Percentiles rank a stretch among this genome's conserved stretches.
phyloP scores from a whole-genome alignment of 2,888 invertebrate species.

The Orchesellides sinensis region DNA sequence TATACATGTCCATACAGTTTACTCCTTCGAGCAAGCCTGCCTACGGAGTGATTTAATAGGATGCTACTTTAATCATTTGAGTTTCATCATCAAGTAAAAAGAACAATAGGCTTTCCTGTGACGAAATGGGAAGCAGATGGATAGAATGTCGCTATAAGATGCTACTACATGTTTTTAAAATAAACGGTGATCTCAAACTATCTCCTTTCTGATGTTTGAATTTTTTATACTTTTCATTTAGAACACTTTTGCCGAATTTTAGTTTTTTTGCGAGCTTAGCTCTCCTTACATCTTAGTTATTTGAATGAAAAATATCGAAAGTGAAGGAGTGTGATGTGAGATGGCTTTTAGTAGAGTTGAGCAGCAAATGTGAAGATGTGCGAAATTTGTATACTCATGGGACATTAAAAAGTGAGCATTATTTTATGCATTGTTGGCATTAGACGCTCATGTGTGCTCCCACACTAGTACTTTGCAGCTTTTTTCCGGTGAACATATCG shows the following conservation, averaged over 20 bases:
- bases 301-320: constrained; percentile 8
- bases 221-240: constrained; percentile 19
- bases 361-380: constrained; percentile 13
- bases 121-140: constrained; percentile 42
- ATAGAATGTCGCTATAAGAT: not conserved
- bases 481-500: constrained; percentile 51
- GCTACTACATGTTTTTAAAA: constrained; percentile 15
- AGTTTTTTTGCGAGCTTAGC: not conserved
- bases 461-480: constrained; percentile 23
- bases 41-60: constrained; percentile 18
- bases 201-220: not conserved
- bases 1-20: constrained; percentile 1
- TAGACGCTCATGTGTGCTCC: constrained; percentile 22
- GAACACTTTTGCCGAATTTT: not conserved
- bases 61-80: constrained; percentile 48
- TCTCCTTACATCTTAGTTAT: not conserved
- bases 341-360: not conserved
- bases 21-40: not conserved
- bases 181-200: constrained; percentile 35
- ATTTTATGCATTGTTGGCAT: constrained; percentile 53
- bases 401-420: constrained; percentile 57
- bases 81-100: constrained; percentile 17
- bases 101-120: constrained; percentile 22
- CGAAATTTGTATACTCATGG: constrained; percentile 33
- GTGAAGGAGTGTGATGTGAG: constrained; percentile 1